Evolutionary conservation across 92 coral and sea anemone genomes (phyloP), one percentile per base, ranked within the genome.

Genomic region (Palythoa grandiflora): DNA sequence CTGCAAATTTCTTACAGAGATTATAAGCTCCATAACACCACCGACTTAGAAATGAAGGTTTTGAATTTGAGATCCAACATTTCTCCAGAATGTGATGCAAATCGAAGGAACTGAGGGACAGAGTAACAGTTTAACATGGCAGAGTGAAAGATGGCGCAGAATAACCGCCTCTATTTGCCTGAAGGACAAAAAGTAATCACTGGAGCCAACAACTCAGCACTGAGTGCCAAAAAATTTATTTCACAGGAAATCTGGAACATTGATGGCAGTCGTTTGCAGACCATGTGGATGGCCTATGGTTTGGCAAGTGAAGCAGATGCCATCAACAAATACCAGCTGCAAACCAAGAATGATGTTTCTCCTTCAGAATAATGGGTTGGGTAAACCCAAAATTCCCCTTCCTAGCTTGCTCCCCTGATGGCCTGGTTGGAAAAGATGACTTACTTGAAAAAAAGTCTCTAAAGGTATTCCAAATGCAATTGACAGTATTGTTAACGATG

Each of bases 81-180:
- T 78, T 12, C 68, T 78, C 84, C 71, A 39, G 0, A 13, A 9
- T 35, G 28, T 80, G 1, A 71, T 63, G 52, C 83, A 91, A 14
- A 20, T 88, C 0, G 61, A 84, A 50, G 91, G 91, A 15, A 91
- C 92, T 2, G 48, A 70, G 13, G 59, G 65, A 15, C 92, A 91
- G 72, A 88, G 94, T 65, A 70, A 57, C 1, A 71, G 61, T 70
- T 90, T 84, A 6, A 88, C 78, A 51, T 91, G 94, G 94, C 71
- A 71, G 0, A 12, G 60, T 28, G 91, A 88, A 84, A 50, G 94
- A 80, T 85, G 87, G 79, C 50, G 4, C 55, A 47, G 92, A 54
- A 38, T 91, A 2, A 91, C 94, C 59, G 94, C 94, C 28, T 91
- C 92, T 39, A 51, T 63, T 47, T 92, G 94, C 72, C 60, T 77